Base-by-base conservation (phyloP, 1,140 invertebrate species). In the Delia radicum region DNA sequence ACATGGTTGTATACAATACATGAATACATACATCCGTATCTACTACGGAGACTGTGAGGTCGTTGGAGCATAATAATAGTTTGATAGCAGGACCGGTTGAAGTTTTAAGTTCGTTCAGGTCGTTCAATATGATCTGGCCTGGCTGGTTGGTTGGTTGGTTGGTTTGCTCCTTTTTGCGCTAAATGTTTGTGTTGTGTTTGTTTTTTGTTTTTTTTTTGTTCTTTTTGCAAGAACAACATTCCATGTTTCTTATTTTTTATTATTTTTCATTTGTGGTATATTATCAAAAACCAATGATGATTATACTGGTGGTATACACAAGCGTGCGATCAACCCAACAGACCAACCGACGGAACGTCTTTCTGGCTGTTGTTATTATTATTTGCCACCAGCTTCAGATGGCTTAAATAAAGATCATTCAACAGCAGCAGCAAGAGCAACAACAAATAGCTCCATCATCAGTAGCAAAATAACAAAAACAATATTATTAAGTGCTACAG, bases 1-100 rank as follows among this genome's bases (percentile, higher is more conserved):
- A 42, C 31, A 42, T 42, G 4, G n/a, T 42, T 10, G 37, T 42
- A 42, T 42, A n/a, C n/a, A n/a, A n/a, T n/a, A n/a, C n/a, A n/a
- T n/a, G n/a, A n/a, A n/a, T n/a, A n/a, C n/a, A n/a, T n/a, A n/a
- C n/a, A n/a, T n/a, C n/a, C n/a, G n/a, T n/a, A n/a, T n/a, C n/a
- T n/a, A n/a, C n/a, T n/a, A n/a, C n/a, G n/a, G n/a, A n/a, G n/a
- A n/a, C n/a, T 55, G 37, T 75, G 48, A 76, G 79, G 80, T 48
- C 74, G 48, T 28, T 31, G 48, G 71, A 74, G 26, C 71, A 42
- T 27, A 67, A 42, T 31, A 69, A 15, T 42, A 77, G 62, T 76
- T 31, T 28, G 8, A 74, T 72, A 69, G 73, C 8, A 74, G 61
- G 78, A 75, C 77, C 76, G 76, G 37, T 74, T 62, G 48, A 33